Percentiles rank a stretch among this genome's conserved stretches.
Conservation (phyloP, 1,140 invertebrate species). For the Globodera rostochiensis region DNA sequence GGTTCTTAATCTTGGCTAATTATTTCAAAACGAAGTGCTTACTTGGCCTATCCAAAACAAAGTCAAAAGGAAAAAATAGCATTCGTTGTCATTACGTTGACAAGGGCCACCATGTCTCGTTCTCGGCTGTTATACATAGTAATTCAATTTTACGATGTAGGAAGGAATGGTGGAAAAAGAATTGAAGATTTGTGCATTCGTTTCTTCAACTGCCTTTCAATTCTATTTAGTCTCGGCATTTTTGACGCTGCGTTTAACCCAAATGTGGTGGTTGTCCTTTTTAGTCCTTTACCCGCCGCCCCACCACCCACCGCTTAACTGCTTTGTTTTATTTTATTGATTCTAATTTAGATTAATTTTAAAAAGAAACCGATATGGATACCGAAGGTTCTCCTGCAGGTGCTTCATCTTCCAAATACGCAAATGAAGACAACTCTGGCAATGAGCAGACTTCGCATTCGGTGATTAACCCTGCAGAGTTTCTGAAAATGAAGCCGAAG, state of each 20-base stretch:
- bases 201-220: not conserved
- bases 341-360: not conserved
- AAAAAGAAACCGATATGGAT: not conserved
- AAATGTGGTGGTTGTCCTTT: too few species aligned
- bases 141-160: not conserved
- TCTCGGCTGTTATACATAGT: not conserved
- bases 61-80: not conserved
- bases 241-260: too few species aligned
- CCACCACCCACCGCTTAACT: not conserved
- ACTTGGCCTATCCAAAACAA: not conserved
- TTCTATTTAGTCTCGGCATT: not conserved
- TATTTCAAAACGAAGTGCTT: too few species aligned
- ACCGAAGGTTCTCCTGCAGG: not conserved
- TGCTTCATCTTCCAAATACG: conserved; percentile 4
- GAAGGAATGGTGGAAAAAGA: not conserved
- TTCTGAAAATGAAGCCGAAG: conserved; percentile 61
- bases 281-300: not conserved
- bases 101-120: not conserved
- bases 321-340: not conserved
- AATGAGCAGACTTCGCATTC: conserved; percentile 14
- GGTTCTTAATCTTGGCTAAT: too few species aligned
- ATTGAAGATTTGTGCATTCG: not conserved
- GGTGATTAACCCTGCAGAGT: conserved; percentile 54
- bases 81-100: not conserved
- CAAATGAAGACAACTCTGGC: not conserved